Conservation (phyloP, 2,888 invertebrate species). For the Aricia artaxerxes region DNA sequence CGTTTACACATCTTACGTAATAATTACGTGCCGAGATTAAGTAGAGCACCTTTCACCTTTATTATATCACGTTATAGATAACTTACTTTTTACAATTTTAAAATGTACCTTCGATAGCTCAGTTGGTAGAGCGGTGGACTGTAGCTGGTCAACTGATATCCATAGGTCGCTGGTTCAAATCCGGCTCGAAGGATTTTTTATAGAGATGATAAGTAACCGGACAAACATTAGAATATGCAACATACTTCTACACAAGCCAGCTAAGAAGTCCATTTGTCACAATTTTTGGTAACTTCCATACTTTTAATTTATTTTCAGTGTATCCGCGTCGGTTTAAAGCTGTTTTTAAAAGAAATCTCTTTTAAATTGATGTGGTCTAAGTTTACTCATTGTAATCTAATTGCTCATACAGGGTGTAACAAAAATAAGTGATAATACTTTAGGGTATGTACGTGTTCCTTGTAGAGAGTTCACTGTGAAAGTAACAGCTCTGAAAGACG, state of each 20-base stretch:
- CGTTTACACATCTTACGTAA: neutral
- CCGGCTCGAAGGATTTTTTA: slow-evolving; percentile 82
- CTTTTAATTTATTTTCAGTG: neutral
- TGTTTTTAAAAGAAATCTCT: too few relatives aligned
- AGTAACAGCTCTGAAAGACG: too few relatives aligned
- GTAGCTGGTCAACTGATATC: slow-evolving; percentile 66
- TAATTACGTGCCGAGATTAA: slow-evolving; percentile 4
- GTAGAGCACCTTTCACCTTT: slow-evolving; percentile 22
- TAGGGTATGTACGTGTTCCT: too few relatives aligned
- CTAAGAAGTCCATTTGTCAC: neutral
- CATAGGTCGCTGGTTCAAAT: slow-evolving; percentile 86
- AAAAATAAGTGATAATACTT: too few relatives aligned
- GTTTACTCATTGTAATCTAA: too few relatives aligned
- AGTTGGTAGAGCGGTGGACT: slow-evolving; percentile 82
- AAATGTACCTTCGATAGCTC: slow-evolving; percentile 75
- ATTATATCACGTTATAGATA: neutral
- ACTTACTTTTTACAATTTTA: neutral
- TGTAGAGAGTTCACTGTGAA: too few relatives aligned
- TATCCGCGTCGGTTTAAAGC: too few relatives aligned
- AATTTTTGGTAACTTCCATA: neutral
- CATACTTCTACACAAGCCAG: neutral
- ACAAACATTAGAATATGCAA: neutral
- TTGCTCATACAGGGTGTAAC: too few relatives aligned
- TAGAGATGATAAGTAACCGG: neutral
- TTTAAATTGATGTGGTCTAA: too few relatives aligned